Base-by-base conservation (phyloP, 2,113 vertebrate species). In the Hemiscyllium ocellatum region DNA sequence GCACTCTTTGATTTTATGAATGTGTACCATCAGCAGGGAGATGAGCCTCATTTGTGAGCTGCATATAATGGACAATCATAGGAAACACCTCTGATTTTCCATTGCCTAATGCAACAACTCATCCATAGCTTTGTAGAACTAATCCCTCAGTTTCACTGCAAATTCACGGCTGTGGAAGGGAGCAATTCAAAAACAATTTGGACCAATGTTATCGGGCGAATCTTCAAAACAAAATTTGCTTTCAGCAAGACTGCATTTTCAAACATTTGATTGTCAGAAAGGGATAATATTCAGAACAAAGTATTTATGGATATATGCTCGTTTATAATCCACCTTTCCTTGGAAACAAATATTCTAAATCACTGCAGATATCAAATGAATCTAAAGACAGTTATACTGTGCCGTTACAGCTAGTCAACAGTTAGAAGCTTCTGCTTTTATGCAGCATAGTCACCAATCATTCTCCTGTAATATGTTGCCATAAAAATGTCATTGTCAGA, bases 401-500 rank as follows among this genome's bases (percentile, higher is more conserved):
- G 89, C 89, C 20, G 4, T 33, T 66, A 7, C 15, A 66, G 61
- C 29, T 56, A 91, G 87, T 91, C 52, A 93, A 66, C 20, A 37
- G 52, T 72, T 5, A 72, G 42, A 72, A 12, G 24, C 5, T 47
- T 15, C 12, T 61, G 78, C 20, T 37, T 42, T 97, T 96, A 97
- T 96, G 97, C 96, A 89, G 97, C 7, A 0, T 98, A 97, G 96
- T 98, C 98, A 4, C 97, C 97, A 0, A 96, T 96, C 98, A 98
- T 97, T 96, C 96, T 96, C 95, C 96, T 96, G 56, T 96, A 97
- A 96, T 97, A 96, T 0, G 96, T 97, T 4, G 97, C 97, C 96
- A 98, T 96, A 96, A 98, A 98, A 96, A 98, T 97, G 96, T 98
- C 97, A 0, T 98, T 98, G 95, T 98, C 97, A 0, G 95, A 96